Evolutionary conservation across 2,113 vertebrate species (phyloP).

Genomic region (Crotalus tigris): DNA sequence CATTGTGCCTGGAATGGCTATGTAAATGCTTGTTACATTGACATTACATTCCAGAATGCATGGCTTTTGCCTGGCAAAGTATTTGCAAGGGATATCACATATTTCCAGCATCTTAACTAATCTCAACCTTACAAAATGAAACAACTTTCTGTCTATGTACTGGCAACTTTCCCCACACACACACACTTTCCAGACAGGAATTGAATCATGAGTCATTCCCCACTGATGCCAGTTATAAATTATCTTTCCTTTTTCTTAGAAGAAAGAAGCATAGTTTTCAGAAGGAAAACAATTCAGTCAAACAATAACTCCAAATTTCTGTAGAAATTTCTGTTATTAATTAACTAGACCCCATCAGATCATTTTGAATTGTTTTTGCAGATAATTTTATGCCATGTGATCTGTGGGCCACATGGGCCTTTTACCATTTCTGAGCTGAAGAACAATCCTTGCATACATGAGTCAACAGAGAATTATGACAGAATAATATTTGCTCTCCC

Average conservation of each 20-base stretch:
- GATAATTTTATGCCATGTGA: neutral
- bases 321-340: neutral
- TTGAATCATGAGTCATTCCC: neutral
- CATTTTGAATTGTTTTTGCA: neutral
- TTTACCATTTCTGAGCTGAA: neutral
- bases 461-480: neutral
- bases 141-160: neutral
- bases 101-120: neutral
- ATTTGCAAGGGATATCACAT: neutral
- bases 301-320: neutral
- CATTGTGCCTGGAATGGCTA: neutral
- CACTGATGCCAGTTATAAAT: neutral
- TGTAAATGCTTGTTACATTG: neutral
- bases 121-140: neutral
- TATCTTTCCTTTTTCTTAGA: constrained; percentile 20
- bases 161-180: neutral
- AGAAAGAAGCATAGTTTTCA: constrained; percentile 13
- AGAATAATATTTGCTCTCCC: neutral
- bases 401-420: neutral
- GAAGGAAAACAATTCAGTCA: constrained; percentile 3
- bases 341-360: neutral
- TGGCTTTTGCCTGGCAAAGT: neutral
- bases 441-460: neutral
- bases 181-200: neutral
- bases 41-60: neutral